These are phyloP conservation scores for Ormyrus rosae DNA, from an alignment of 2,888 invertebrate species.

Conservation along the genomic window DNA sequence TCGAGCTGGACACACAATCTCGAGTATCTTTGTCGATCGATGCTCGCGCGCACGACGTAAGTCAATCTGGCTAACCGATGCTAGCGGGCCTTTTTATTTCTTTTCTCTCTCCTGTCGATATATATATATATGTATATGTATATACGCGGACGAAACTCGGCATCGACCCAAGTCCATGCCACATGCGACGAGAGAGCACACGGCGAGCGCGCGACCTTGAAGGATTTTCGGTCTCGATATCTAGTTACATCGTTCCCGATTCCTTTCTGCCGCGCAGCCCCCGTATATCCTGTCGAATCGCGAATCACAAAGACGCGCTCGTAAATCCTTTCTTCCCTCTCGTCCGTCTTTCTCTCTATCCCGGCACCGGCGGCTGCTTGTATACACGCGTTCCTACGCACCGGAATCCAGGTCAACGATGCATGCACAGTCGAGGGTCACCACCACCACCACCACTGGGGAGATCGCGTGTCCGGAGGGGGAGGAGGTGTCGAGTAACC, in stretches of 20 bases:
- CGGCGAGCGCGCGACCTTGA: slow-evolving; percentile 39
- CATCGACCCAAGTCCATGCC: neutral
- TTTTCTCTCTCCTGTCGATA: neutral
- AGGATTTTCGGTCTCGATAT: slow-evolving; percentile 37
- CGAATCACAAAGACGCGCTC: slow-evolving; percentile 51
- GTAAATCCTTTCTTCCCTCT: slow-evolving; percentile 7
- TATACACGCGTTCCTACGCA: neutral
- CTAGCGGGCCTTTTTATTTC: slow-evolving; percentile 6
- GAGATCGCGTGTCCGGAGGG: slow-evolving; percentile 46
- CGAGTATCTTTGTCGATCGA: slow-evolving; percentile 14
- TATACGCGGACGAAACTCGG: neutral
- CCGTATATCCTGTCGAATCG: slow-evolving; percentile 26
- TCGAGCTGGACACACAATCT: slow-evolving; percentile 5
- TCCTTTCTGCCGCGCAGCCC: neutral
- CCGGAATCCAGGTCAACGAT: slow-evolving; percentile 37
- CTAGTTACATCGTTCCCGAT: slow-evolving; percentile 33
- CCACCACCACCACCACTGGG: neutral
- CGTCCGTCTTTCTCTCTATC: slow-evolving; percentile 32
- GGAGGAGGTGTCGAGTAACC: slow-evolving; percentile 35
- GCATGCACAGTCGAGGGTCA: slow-evolving; percentile 25
- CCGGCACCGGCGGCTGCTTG: neutral
- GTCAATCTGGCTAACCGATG: slow-evolving; percentile 41
- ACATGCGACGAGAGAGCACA: neutral
- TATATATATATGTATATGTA: too few relatives aligned
- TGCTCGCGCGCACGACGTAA: slow-evolving; percentile 23